Evolutionary conservation across 2,113 vertebrate genomes (phyloP).

Genomic region (Melospiza melodia): DNA sequence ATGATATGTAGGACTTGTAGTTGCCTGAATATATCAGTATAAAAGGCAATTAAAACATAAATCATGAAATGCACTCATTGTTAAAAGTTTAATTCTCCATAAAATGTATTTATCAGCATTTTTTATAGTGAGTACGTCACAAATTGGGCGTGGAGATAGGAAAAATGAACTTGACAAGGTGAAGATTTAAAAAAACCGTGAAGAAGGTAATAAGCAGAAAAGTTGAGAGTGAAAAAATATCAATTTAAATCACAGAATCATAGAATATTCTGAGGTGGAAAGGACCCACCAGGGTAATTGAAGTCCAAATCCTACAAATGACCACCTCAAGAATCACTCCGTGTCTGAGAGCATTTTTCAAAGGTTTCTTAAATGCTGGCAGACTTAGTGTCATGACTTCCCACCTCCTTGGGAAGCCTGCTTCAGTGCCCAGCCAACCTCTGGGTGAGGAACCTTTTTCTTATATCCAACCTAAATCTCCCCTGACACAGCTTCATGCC

Average conservation of each 20-base stretch:
- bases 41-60: neutral
- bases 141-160: neutral
- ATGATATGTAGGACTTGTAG: neutral
- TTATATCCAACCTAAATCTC: neutral
- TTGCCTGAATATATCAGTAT: neutral
- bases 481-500: neutral
- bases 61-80: neutral
- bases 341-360: neutral
- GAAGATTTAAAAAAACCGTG: neutral
- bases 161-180: conserved; percentile 23
- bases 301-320: neutral
- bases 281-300: neutral
- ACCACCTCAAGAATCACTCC: neutral
- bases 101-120: neutral
- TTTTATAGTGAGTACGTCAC: neutral
- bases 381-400: neutral
- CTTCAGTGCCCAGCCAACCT: neutral
- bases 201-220: neutral
- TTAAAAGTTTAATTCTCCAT: neutral
- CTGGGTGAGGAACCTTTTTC: neutral
- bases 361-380: neutral
- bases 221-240: neutral
- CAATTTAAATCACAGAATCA: neutral
- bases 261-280: neutral
- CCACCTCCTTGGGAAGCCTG: neutral